Conservation (phyloP, 2,797 vertebrate species). For the Hybognathus amarus region DNA sequence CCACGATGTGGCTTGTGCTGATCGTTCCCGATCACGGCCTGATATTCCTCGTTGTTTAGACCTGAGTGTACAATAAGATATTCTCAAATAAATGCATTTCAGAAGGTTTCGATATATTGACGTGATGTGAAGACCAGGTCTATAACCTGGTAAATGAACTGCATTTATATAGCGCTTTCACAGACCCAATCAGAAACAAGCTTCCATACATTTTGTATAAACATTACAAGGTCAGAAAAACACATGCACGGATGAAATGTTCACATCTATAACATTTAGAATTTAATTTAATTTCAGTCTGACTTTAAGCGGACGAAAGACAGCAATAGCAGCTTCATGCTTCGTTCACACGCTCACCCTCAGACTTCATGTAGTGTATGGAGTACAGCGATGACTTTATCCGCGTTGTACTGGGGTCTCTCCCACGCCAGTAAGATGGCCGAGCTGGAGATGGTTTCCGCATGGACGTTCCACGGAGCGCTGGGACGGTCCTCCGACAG, state of each 20-base stretch:
- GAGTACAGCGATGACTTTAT: conserved; percentile 99
- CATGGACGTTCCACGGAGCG: conserved; percentile 89
- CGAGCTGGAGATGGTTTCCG: conserved; percentile 96
- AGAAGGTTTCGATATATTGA: neutral
- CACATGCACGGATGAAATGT: too few relatives aligned
- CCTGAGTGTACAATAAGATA: conserved; percentile 64
- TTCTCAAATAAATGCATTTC: neutral
- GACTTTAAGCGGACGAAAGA: neutral
- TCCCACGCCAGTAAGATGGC: conserved; percentile 98
- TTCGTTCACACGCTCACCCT: conserved; percentile 82
- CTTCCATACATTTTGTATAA: too few relatives aligned
- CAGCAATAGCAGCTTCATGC: too few relatives aligned
- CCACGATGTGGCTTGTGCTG: conserved; percentile 94
- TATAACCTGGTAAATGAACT: too few relatives aligned
- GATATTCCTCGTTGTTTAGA: conserved; percentile 97
- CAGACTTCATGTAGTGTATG: conserved; percentile 97
- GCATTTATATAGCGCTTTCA: too few relatives aligned
- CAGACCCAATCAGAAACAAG: too few relatives aligned
- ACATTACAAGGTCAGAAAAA: too few relatives aligned
- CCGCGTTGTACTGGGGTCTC: conserved; percentile 91
- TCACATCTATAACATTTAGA: too few relatives aligned
- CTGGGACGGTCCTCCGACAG: conserved; percentile 98
- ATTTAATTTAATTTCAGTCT: too few relatives aligned
- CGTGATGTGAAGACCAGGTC: too few relatives aligned
- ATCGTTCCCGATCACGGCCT: conserved; percentile 98